Base-by-base conservation (phyloP, 2,888 invertebrate genomes). In the Amphiduros pacificus region DNA sequence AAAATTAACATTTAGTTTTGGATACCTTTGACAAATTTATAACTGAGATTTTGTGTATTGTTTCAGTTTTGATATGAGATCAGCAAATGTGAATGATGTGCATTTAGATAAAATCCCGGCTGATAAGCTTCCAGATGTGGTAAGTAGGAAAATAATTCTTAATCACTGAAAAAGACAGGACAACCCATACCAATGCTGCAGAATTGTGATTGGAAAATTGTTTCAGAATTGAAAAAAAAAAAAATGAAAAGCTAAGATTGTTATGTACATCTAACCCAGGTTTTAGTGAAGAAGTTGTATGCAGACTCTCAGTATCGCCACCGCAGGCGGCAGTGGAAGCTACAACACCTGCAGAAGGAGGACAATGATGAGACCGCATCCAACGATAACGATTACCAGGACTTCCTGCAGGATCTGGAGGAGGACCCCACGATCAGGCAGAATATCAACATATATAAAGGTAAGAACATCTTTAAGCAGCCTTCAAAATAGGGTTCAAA, bases 321-420 rank as follows among this genome's bases (percentile, higher is more conserved):
- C n/a, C 88, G 89, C 61, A 88, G 89, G 31, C 88, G 87, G 32
- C 87, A 89, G 68, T 99, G 98, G 98, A 95, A 94, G 80, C 87
- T 99, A 40, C 91, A 91, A 75, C 93, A 93, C 81, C 87, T 98
- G 81, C 88, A 83, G 44, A 78, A 82, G n/a, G 79, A 81, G 41
- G 81, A 74, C 29, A 71, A 64, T 56, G 62, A 80, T 36, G 84
- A 84, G 24, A 79, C 81, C 1, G 79, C 76, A 41, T 82, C 81
- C 53, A 76, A 79, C 29, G 78, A 82, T 51, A 80, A 71, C 73
- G 96, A 97, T 74, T 97, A 93, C 84, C 89, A 91, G 73, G 96
- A 96, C 72, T 99, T 99, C 85, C 85, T 98, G 83, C 94, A 98
- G 73, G 99, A 99, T 78, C 84, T 99, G 68, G 99, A 99, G 82